Evolutionary conservation across 2,797 vertebrate species (phyloP).

Genomic region (Sebastes oblongus): DNA sequence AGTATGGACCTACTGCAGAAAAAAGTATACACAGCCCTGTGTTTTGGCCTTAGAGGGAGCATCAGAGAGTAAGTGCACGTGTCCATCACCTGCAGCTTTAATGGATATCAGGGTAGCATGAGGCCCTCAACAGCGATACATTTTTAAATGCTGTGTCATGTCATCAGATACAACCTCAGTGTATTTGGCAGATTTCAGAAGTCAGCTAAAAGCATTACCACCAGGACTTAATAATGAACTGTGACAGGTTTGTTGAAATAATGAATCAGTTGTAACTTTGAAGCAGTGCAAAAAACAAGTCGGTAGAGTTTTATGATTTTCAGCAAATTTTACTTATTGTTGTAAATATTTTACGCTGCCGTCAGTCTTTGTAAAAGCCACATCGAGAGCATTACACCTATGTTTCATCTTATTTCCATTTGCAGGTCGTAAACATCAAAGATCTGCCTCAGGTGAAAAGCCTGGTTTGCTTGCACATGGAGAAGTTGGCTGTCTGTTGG

Average conservation of each 20-base stretch:
- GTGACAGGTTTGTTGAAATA: constrained; percentile 20
- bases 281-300: constrained; percentile 8
- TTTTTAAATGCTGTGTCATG: constrained; percentile 12
- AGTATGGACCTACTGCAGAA: not conserved
- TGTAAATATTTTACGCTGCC: constrained; percentile 58
- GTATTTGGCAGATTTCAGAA: not conserved
- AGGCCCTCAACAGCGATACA: not conserved
- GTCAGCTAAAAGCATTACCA: constrained; percentile 10
- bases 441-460: constrained; percentile 65
- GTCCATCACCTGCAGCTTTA: constrained; percentile 28
- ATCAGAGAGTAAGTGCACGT: not conserved
- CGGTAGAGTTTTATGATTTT: constrained; percentile 39
- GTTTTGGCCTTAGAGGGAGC: not conserved
- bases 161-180: constrained; percentile 3
- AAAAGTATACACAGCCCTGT: not conserved
- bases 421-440: constrained; percentile 69
- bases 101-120: constrained; percentile 21
- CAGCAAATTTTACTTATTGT: constrained; percentile 51
- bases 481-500: constrained; percentile 70
- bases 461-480: constrained; percentile 70
- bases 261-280: constrained; percentile 14
- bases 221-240: not conserved
- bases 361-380: constrained; percentile 58
- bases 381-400: constrained; percentile 36
- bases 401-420: constrained; percentile 57